Conservation (phyloP, 1,140 invertebrate species). For the Drosophila littoralis region DNA sequence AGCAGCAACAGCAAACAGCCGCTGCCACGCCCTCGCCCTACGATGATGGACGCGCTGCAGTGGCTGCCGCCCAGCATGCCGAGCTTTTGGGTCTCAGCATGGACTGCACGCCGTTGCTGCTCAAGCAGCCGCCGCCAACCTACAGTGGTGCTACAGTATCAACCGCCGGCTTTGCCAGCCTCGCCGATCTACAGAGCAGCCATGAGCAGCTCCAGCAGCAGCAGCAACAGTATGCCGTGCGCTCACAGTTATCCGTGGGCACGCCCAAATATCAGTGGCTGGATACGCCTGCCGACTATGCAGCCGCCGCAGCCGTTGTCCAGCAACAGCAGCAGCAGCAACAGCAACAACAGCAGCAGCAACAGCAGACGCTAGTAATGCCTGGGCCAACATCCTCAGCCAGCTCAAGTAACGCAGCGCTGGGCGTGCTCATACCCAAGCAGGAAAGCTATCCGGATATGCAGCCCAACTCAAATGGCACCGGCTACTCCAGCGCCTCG, state of each 20-base stretch:
- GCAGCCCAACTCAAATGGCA: conserved; percentile 67
- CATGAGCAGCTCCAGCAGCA: conserved; percentile 75
- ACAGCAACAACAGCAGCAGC: conserved; percentile 55
- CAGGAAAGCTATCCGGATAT: conserved; percentile 87
- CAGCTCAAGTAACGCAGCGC: conserved; percentile 77
- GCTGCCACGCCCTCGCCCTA: conserved; percentile 79
- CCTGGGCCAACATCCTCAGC: conserved; percentile 85
- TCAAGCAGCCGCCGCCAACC: conserved; percentile 85
- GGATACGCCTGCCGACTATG: conserved; percentile 85
- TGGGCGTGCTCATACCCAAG: conserved; percentile 88
- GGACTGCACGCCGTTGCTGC: conserved; percentile 85
- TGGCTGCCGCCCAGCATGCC: conserved; percentile 81
- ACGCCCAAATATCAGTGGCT: conserved; percentile 87
- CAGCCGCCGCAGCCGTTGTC: conserved; percentile 48
- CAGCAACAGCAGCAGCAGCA: conserved; percentile 55
- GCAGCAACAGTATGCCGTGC: conserved; percentile 69
- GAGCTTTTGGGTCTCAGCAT: conserved; percentile 87
- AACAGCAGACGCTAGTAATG: conserved; percentile 85
- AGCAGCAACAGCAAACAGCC: conserved; percentile 64
- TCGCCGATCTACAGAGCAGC: conserved; percentile 70
- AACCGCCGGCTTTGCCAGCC: conserved; percentile 62
- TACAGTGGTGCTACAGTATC: conserved; percentile 81
- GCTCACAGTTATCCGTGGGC: conserved; percentile 66
- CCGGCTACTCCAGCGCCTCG: conserved; percentile 57
- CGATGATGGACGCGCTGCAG: conserved; percentile 67